Base-by-base conservation (phyloP, 2,797 vertebrate species). In the Pagetopsis macropterus region DNA sequence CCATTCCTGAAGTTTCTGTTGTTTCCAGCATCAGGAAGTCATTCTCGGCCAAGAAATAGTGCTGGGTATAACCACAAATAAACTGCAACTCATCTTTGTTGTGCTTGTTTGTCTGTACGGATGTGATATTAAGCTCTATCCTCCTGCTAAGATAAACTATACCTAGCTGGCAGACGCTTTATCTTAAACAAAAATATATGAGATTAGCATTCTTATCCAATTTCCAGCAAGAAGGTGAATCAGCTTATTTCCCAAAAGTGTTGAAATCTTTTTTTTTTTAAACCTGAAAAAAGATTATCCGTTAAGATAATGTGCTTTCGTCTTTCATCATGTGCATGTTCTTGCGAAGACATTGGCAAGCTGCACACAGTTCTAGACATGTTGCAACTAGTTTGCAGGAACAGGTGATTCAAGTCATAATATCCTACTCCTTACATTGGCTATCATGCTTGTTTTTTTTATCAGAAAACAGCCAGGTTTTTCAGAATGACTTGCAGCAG, bases 381-480 rank as follows among this genome's bases (percentile, higher is more conserved):
- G 90, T 85, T 74, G 54, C 0, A 5, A 89, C 89, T 70, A 5
- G 89, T 48, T 27, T 0, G 4, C 16, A 64, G 21, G n/a, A 62
- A 31, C 64, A 81, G 70, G 69, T 76, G 73, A 76, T 64, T 19
- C 43, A 45, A 2, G 9, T 50, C 56, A 46, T 6, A 14, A 33
- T 46, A 15, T 67, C 12, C 10, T 46, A 4, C 69, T 48, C 49
- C 61, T 51, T 65, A 55, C 4, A 33, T 12, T 31, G 15, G 11
- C 7, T 62, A 6, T 9, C 41, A 7, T 43, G 41, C 61, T 63
- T 37, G 33, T 9, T 44, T 17, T 17, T 21, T 75, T 44, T 13
- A 67, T 68, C 33, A 46, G 40, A 64, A 10, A 3, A 3, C 11
- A 51, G 64, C 46, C 37, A 59, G 2, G 0, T 4, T 69, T 49